phyloP scores from a whole-genome alignment of 2,797 vertebrate species.

The Graptemys geographica region DNA sequence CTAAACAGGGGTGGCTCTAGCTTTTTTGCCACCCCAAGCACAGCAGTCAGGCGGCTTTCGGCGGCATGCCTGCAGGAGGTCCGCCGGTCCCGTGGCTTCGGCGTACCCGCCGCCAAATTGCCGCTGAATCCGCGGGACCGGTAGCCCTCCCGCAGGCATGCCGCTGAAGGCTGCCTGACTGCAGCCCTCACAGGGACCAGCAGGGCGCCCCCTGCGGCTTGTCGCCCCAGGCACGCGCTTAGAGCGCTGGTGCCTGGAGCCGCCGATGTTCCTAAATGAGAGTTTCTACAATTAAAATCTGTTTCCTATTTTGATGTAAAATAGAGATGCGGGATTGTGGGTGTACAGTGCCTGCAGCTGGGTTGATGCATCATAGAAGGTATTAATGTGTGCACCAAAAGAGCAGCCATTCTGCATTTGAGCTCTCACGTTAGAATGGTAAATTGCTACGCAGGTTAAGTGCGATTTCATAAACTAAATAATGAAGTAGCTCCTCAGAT shows the following conservation, averaged over 20 bases:
- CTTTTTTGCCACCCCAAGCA: no score
- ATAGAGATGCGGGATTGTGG: accelerated
- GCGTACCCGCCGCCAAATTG: no score
- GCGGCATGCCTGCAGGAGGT: no score
- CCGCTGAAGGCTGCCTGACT: no score
- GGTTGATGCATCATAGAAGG: background rate
- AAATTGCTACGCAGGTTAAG: background rate
- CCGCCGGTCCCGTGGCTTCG: no score
- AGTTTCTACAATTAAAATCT: slow-evolving; percentile 3
- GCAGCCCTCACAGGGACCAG: no score
- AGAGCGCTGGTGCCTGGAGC: no score
- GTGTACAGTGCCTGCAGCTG: background rate
- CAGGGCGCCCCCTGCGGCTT: no score
- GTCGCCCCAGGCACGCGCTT: no score
- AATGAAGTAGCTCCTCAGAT: background rate
- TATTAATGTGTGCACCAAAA: background rate
- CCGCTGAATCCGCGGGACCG: no score
- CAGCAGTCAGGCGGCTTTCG: no score
- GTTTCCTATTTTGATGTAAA: slow-evolving; percentile 17
- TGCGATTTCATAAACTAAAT: background rate
- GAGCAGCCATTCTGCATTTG: background rate
- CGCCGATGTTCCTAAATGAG: background rate
- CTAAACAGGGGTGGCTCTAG: background rate
- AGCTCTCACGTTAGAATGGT: background rate
- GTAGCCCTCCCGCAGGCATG: no score